phyloP scores from a whole-genome alignment of 2,113 vertebrate species.

The Isichthys henryi region DNA sequence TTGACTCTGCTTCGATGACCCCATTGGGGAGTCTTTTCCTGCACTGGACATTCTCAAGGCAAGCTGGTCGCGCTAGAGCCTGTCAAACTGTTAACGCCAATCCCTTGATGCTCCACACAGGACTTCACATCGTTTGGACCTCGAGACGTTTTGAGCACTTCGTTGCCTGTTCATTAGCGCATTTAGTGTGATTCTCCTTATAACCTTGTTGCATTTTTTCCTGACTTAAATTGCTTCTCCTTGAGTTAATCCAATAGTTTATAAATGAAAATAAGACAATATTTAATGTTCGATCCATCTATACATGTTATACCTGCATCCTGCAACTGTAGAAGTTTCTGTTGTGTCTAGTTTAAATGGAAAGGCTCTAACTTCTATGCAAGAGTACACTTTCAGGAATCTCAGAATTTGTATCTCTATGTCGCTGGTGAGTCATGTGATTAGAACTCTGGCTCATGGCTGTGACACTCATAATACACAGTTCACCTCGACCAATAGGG shows the following conservation, averaged over 20 bases:
- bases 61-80: neutral
- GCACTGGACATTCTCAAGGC: neutral
- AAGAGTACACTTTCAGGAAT: neutral
- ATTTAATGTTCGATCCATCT: neutral
- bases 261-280: neutral
- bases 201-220: neutral
- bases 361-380: neutral
- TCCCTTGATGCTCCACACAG: neutral
- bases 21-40: neutral
- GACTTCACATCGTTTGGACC: neutral
- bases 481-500: neutral
- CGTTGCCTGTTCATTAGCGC: neutral
- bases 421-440: neutral
- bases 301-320: neutral
- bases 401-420: neutral
- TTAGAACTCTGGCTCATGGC: neutral
- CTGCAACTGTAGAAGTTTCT: neutral
- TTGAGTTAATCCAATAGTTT: neutral
- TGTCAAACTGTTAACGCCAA: neutral
- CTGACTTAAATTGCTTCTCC: neutral
- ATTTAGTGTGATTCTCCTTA: neutral
- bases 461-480: neutral
- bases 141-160: neutral
- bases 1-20: neutral
- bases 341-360: neutral